phyloP scores from a whole-genome alignment of 2,888 invertebrate genomes.

The Conchocele bisecta region DNA sequence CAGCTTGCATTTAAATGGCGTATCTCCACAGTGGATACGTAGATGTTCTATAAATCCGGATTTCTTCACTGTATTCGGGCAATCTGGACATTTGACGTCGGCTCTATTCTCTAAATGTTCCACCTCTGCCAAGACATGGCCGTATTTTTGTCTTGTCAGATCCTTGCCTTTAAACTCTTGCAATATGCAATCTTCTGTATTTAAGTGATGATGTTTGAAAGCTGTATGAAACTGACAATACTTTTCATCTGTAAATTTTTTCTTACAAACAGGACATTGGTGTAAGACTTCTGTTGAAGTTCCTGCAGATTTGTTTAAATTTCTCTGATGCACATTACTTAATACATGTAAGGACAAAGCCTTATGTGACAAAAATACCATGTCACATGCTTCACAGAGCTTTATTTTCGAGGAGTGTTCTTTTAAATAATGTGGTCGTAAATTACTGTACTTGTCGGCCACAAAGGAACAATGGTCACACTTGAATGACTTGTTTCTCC shows the following conservation, averaged over 20 bases:
- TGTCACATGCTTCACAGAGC: conserved; percentile 74
- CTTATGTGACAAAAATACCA: conserved; percentile 71
- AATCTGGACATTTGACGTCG: conserved; percentile 73
- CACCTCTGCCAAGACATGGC: conserved; percentile 58
- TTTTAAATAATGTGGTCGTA: conserved; percentile 74
- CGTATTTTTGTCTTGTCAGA: conserved; percentile 63
- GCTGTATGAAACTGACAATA: conserved; percentile 75
- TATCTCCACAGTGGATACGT: conserved; percentile 72
- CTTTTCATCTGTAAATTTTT: conserved; percentile 73
- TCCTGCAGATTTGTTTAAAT: conserved; percentile 57
- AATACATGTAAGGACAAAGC: conserved; percentile 71
- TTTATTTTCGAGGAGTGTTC: conserved; percentile 70
- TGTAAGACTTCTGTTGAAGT: conserved; percentile 42
- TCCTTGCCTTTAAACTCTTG: conserved; percentile 66
- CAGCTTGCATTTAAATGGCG: conserved; percentile 74
- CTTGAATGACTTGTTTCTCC: conserved; percentile 59
- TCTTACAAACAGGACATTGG: conserved; percentile 74
- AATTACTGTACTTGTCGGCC: conserved; percentile 65
- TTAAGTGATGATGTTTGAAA: conserved; percentile 70
- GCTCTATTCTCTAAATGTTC: conserved; percentile 57
- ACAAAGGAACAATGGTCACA: conserved; percentile 77
- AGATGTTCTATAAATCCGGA: conserved; percentile 75
- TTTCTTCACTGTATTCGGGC: conserved; percentile 68
- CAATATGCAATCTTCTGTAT: conserved; percentile 67
- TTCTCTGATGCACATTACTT: conserved; percentile 71